Conservation (phyloP, 2,113 vertebrate genomes). For the Orthonyx spaldingii region DNA sequence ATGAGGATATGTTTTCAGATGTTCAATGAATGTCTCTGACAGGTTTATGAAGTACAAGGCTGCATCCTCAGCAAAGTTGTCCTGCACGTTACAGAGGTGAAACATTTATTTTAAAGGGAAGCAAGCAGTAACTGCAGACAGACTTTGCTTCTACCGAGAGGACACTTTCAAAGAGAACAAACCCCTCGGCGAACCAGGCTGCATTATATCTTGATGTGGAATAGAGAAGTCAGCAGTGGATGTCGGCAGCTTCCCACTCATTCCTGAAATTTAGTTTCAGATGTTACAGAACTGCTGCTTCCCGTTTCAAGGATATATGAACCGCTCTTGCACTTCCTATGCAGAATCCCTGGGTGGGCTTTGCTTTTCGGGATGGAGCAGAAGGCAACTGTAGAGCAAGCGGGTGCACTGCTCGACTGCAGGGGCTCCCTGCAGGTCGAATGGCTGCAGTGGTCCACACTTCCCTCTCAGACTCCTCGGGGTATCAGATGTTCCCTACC, state of each 20-base stretch:
- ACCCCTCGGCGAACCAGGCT: background rate
- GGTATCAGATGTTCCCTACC: background rate
- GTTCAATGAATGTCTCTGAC: background rate
- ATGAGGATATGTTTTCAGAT: background rate
- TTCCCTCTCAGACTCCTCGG: background rate
- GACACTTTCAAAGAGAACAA: background rate
- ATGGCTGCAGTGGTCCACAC: background rate
- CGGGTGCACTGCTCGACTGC: background rate
- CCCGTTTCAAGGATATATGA: background rate
- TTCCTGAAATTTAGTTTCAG: background rate
- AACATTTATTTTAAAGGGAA: background rate
- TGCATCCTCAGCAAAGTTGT: constrained; percentile 27
- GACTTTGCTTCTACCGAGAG: background rate
- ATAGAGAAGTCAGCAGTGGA: background rate
- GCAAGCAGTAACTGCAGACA: background rate
- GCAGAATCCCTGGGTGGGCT: background rate
- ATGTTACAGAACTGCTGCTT: background rate
- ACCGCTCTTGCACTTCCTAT: background rate
- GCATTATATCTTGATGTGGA: background rate
- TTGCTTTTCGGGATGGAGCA: background rate
- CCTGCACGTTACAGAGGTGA: background rate
- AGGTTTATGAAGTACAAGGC: background rate
- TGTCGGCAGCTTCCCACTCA: background rate
- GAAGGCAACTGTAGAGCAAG: background rate
- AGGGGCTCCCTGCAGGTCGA: constrained; percentile 20